Evolutionary conservation across 2,797 vertebrate species (phyloP).

Genomic region (Myotis findleyi): DNA sequence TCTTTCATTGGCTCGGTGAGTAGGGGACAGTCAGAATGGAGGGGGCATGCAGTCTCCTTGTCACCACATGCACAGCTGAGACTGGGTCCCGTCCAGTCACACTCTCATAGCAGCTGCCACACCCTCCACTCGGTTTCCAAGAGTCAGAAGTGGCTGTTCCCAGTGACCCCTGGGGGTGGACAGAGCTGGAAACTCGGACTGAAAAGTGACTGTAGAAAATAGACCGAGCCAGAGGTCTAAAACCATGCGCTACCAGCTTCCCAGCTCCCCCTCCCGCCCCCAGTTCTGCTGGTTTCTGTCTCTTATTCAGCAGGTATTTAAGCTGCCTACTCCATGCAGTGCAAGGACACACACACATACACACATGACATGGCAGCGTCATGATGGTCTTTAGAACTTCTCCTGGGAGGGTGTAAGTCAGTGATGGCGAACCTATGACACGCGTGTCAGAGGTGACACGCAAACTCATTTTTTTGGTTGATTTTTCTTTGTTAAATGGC

Average conservation of each 20-base stretch:
- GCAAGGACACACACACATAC: no score
- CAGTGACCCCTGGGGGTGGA: background rate
- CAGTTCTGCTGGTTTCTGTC: background rate
- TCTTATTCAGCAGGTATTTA: background rate
- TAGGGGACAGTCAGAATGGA: background rate
- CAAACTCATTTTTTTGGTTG: no score
- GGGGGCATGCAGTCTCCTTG: background rate
- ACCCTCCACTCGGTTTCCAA: slow-evolving; percentile 15
- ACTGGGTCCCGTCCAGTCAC: background rate
- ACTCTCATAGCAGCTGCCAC: slow-evolving; percentile 53
- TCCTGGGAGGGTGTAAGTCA: background rate
- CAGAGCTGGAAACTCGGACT: background rate
- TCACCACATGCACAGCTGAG: background rate
- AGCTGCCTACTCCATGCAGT: background rate
- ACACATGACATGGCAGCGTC: accelerated
- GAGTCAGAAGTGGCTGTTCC: slow-evolving; percentile 42
- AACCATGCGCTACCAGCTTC: no score
- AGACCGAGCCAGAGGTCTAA: background rate
- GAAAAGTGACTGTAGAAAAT: background rate
- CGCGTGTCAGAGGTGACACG: no score
- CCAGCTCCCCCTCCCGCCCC: no score
- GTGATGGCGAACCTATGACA: no score
- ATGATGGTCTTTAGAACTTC: background rate
- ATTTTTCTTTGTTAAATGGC: no score
- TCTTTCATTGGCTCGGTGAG: slow-evolving; percentile 8